Evolutionary conservation across 2,888 invertebrate genomes (phyloP), one percentile per base, ranked within the genome.

Genomic region (Sinhomidia bicolor): DNA sequence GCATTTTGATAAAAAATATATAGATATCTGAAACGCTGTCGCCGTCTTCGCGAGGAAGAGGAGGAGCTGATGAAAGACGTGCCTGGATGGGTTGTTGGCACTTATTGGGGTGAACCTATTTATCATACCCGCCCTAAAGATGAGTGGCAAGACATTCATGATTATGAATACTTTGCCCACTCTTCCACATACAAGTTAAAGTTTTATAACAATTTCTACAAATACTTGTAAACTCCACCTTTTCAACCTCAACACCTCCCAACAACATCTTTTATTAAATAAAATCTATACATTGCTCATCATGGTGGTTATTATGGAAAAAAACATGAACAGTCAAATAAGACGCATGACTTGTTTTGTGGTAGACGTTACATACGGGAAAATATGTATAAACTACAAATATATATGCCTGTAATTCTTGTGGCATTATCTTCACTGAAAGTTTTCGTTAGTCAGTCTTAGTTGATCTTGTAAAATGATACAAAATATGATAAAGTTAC

Each of bases 41-140:
- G 96, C 81, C 95, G 95, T 87, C 97, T 97, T 93, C 95, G 98
- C 17, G 97, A 98, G 17, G 96, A 96, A 91, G 99, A 99, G 94
- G 95, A 95, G 0, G 96, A 97, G 85, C 94, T 99, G 44, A 99
- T 99, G 99, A 96, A 96, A 91, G 95, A 98, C 93, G 97, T 98
- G 14, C 96, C 97, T 87, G 97, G 96, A 91, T 99, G 99, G 99
- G 96, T 96, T 94, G 96, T 96, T 6, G 99, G 99, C 71, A 98
- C 97, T 1, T 97, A 96, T 94, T 97, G 96, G 92, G 98, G 98
- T 5, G 96, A 97, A 93, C 96, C 96, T 29, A 94, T 98, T 12
- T 99, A 95, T 94, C 96, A 96, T 92, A 96, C 96, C 0, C 91
- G 95, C 51, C 95, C 95, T 0, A 94, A 95, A 80, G 96, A 96